Base-by-base conservation (phyloP, 1,140 invertebrate species). In the Popillia japonica region DNA sequence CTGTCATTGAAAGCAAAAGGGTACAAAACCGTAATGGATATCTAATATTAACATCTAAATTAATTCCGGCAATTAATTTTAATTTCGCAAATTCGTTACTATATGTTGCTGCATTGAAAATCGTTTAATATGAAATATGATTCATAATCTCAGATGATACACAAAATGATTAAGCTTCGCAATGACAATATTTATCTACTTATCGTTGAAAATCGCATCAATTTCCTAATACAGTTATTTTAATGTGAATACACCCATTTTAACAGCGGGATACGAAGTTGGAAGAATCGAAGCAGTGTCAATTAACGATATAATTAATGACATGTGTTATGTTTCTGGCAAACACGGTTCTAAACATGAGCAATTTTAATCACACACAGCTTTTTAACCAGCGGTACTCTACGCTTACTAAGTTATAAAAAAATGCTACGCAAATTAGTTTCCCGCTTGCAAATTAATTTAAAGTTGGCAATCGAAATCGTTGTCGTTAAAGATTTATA, bases 231-330 rank as follows among this genome's bases (percentile, higher is more conserved):
- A 68, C 20, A 23, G 61, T 68, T 34, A 68, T 22, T 27, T 68
- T 8, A 68, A 27, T n/a, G 17, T 17, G 6, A 17, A 55, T 7
- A 17, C 17, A 55, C 17, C 48, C 17, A 55, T 3, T 68, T 22
- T 17, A 68, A 68, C 61, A 68, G 61, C 61, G 22, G 0, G 61
- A 11, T 27, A 22, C 61, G 8, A 27, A 10, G 61, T 22, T 55
- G 6, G 9, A 7, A 68, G 61, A 27, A 68, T 8, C 22, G 22
- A 8, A 27, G 17, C 11, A 34, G 9, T 14, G 20, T 6, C 22
- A 68, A 68, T 68, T 68, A 68, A 68, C 61, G 48, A 14, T 9
- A 68, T 68, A 68, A 68, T 27, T 68, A 68, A 68, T 68, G 61
- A 68, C 22, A 9, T 9, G 61, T 27, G 20, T 68, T 68, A 8